Conservation (phyloP, 2,888 invertebrate species). For the Acleris laterana region DNA sequence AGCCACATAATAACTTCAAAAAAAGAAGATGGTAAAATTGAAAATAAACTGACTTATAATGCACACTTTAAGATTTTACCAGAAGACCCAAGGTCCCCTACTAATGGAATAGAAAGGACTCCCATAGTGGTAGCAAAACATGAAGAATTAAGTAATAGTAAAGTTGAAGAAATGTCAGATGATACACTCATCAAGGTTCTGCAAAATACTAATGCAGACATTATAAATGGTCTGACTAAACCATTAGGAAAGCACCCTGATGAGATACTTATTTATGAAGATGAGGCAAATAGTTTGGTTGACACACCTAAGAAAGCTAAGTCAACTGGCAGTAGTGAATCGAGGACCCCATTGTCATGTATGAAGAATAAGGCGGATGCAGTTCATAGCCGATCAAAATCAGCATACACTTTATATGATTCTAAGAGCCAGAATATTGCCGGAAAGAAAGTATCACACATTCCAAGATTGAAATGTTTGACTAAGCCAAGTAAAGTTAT, state of each 20-base stretch:
- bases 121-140: slow-evolving; percentile 71
- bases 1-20: slow-evolving; percentile 43
- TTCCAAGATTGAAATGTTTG: slow-evolving; percentile 74
- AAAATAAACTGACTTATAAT: slow-evolving; percentile 45
- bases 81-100: slow-evolving; percentile 78
- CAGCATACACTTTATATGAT: slow-evolving; percentile 69
- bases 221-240: slow-evolving; percentile 53
- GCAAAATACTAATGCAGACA: slow-evolving; percentile 68
- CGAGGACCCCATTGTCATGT: slow-evolving; percentile 78
- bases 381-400: slow-evolving; percentile 71
- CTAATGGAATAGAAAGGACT: slow-evolving; percentile 76
- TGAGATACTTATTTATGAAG: slow-evolving; percentile 85
- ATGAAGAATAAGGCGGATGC: slow-evolving; percentile 77
- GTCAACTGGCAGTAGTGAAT: slow-evolving; percentile 61
- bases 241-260: slow-evolving; percentile 67
- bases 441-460: slow-evolving; percentile 70
- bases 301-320: slow-evolving; percentile 71
- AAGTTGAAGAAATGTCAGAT: slow-evolving; percentile 80
- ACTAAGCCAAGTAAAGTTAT: slow-evolving; percentile 57
- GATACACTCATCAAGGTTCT: slow-evolving; percentile 74
- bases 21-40: slow-evolving; percentile 38
- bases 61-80: slow-evolving; percentile 62
- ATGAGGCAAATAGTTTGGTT: slow-evolving; percentile 62
- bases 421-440: slow-evolving; percentile 57
- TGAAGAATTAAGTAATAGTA: slow-evolving; percentile 52